Evolutionary conservation across 1,140 invertebrate genomes (phyloP).

Genomic region (Drosophila gunungcola): DNA sequence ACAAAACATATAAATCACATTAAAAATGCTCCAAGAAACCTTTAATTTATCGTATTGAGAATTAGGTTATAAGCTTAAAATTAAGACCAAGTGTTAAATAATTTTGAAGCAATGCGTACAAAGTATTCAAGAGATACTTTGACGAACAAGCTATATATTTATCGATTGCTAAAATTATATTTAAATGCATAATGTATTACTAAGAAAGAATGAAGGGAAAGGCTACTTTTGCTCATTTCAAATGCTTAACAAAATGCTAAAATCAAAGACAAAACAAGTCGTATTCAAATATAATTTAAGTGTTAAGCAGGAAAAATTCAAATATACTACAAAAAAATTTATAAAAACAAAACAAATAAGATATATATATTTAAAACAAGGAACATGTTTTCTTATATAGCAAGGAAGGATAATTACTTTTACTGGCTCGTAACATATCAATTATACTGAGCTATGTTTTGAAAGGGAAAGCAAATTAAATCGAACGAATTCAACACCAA

Average conservation of each 20-base stretch:
- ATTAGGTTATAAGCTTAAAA: conserved; percentile 55
- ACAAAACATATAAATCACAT: conserved; percentile 41
- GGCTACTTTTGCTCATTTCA: conserved; percentile 65
- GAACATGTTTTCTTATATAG: conserved; percentile 55
- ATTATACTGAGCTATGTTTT: conserved; percentile 75
- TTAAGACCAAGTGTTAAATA: conserved; percentile 61
- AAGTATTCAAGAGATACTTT: conserved; percentile 29
- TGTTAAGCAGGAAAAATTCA: conserved; percentile 61
- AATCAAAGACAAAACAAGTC: conserved; percentile 52
- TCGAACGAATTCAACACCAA: conserved; percentile 74
- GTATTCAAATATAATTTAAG: conserved; percentile 58
- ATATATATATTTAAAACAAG: conserved; percentile 47
- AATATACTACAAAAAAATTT: conserved; percentile 34
- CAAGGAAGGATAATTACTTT: conserved; percentile 50
- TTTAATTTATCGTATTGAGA: conserved; percentile 48
- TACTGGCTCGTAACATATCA: conserved; percentile 78
- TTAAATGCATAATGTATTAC: conserved; percentile 53
- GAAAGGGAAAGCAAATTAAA: conserved; percentile 38
- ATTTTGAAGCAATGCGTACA: conserved; percentile 64
- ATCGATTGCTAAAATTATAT: conserved; percentile 63
- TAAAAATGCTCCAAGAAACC: conserved; percentile 46
- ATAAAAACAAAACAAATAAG: conserved; percentile 20
- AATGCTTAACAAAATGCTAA: conserved; percentile 57
- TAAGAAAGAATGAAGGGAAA: conserved; percentile 46
- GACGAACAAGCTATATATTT: conserved; percentile 59